Evolutionary conservation across 2,797 vertebrate genomes (phyloP), one percentile per base, ranked within the genome.

Genomic region (Sebastolobus alascanus): DNA sequence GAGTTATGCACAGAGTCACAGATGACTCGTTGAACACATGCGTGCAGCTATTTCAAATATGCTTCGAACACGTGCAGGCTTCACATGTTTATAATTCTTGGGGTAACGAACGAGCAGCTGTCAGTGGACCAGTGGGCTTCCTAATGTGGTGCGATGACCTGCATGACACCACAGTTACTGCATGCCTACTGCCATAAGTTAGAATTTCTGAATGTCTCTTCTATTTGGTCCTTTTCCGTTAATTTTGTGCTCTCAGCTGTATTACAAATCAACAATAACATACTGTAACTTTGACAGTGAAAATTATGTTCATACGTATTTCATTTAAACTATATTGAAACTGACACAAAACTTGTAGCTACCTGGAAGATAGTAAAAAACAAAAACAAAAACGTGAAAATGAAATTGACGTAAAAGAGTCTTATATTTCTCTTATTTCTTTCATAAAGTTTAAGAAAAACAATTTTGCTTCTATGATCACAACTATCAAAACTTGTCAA

Each of bases 41-140:
- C 58, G 79, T 86, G 70, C 72, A 78, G 80, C 64, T 74, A 85
- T 87, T 79, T 69, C 71, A 89, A 87, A 85, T 31, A 87, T 72
- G 88, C 77, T 54, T 68, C 7, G 6, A 73, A 79, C 85, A 87
- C 82, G 80, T 58, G 79, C 72, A 5, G 65, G 75, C 75, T 68
- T 81, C 35, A 68, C 89, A 0, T 84, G 83, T 84, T 89, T 82
- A 16, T 75, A n/a, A 87, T 90, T 87, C 75, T 73, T 73, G 64
- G 43, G 80, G 52, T 27, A 4, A 37, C 0, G 4, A 78, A 70
- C 14, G 70, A 90, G 71, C 92, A 93, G 92, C 92, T 93, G 92
- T 80, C 68, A 20, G 40, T 20, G 77, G 46, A 65, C 43, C 75
- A 60, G 77, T 13, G 55, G 84, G 72, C 68, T 46, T 71, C 52